Conservation (phyloP, 2,113 vertebrate species). For the Apodemus speciosus region DNA sequence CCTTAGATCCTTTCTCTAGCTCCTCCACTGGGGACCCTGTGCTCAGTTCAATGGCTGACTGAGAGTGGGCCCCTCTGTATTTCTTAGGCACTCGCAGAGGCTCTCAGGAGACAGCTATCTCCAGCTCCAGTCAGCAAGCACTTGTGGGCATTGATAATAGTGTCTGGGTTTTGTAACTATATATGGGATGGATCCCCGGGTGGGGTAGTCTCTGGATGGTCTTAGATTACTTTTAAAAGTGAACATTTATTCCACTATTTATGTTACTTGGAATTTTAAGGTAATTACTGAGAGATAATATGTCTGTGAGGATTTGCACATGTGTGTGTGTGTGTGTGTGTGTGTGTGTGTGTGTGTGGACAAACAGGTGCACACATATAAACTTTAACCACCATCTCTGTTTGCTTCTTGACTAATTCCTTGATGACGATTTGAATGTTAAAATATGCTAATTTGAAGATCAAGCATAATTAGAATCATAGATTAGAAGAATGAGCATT, state of each 20-base stretch:
- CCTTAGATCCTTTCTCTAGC: no score
- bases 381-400: neutral
- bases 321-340: neutral
- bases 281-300: neutral
- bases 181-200: no score
- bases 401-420: constrained; percentile 36
- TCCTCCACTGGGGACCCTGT: no score
- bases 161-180: no score
- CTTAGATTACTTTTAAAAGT: constrained; percentile 1
- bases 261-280: neutral
- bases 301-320: neutral
- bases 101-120: no score
- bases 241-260: constrained; percentile 34
- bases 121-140: no score
- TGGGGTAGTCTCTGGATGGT: no score
- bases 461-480: constrained; percentile 43
- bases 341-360: neutral
- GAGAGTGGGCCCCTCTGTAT: no score
- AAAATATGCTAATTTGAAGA: constrained; percentile 39
- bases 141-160: no score
- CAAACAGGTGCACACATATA: neutral
- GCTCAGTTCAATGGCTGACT: no score
- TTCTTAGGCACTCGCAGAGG: no score
- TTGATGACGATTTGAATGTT: constrained; percentile 19
- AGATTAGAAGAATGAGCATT: constrained; percentile 11